Conservation (phyloP, 1,140 invertebrate species). For the Colletes gigas region DNA sequence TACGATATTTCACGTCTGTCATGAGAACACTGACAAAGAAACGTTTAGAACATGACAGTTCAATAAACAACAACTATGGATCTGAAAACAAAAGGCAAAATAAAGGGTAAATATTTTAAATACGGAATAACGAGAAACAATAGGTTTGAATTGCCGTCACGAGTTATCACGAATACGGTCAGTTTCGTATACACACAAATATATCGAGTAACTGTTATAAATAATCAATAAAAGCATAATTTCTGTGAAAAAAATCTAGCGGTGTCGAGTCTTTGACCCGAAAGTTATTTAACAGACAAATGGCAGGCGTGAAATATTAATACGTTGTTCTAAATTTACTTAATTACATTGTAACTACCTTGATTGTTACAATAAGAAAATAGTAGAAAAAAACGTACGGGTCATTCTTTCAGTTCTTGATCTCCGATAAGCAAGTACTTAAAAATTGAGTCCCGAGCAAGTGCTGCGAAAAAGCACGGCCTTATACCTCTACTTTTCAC, state of each 20-base stretch:
- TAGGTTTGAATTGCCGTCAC: neutral
- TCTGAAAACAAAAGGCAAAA: too few relatives aligned
- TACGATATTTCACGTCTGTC: neutral
- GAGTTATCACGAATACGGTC: neutral
- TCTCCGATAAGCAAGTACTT: slow-evolving; percentile 77
- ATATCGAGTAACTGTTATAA: neutral
- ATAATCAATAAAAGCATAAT: neutral
- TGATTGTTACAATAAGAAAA: neutral
- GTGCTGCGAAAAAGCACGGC: slow-evolving; percentile 40
- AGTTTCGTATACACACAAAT: neutral
- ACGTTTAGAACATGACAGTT: neutral
- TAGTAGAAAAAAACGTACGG: slow-evolving; percentile 69
- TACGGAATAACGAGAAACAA: neutral
- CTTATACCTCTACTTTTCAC: neutral
- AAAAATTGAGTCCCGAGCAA: slow-evolving; percentile 58
- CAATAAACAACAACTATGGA: neutral
- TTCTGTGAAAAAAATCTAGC: neutral
- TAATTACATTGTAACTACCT: neutral
- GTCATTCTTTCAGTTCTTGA: slow-evolving; percentile 77
- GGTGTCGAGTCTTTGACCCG: neutral
- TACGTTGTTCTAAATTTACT: neutral
- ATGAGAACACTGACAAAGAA: neutral
- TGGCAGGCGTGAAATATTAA: slow-evolving; percentile 8
- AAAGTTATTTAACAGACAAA: slow-evolving; percentile 22
- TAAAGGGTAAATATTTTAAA: neutral